Percentiles rank a stretch among this genome's conserved stretches.
These are phyloP conservation scores for Sialis lutaria DNA, from an alignment of 2,888 invertebrate genomes.

Conservation along the genomic window DNA sequence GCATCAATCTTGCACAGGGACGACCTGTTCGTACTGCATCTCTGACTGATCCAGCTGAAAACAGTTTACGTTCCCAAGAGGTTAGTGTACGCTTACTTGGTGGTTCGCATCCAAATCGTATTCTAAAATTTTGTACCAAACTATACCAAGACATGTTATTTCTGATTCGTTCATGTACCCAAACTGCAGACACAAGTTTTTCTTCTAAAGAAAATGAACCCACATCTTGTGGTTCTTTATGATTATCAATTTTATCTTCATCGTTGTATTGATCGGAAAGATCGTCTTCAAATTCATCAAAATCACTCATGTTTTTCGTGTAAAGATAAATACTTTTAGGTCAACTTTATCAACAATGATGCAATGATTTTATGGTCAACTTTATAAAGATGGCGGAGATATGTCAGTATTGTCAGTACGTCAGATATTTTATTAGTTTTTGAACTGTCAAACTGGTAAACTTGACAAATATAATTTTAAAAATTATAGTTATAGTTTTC, in stretches of 20 bases:
- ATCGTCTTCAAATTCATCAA: not conserved
- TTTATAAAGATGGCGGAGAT: not conserved
- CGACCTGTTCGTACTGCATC: conserved; percentile 26
- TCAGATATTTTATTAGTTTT: too few species aligned
- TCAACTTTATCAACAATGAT: not conserved
- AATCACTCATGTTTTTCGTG: not conserved
- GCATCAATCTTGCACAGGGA: conserved; percentile 19
- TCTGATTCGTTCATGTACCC: conserved; percentile 29
- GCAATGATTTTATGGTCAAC: conserved; percentile 1
- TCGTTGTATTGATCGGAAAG: not conserved
- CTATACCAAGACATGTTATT: conserved; percentile 21
- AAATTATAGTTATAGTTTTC: too few species aligned
- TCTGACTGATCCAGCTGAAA: conserved; percentile 24
- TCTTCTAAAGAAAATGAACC: conserved; percentile 24
- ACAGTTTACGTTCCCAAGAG: conserved; percentile 26
- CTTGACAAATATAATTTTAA: too few species aligned
- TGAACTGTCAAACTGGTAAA: too few species aligned
- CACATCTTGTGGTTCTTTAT: not conserved
- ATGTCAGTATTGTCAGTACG: too few species aligned
- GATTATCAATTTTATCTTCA: not conserved
- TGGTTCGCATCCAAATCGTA: conserved; percentile 24
- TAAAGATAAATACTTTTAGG: not conserved
- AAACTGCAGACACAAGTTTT: conserved; percentile 28
- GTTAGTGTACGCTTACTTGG: conserved; percentile 17
- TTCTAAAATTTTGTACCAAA: conserved; percentile 26